Evolutionary conservation across 2,888 invertebrate genomes (phyloP).

Genomic region (Linhomoeus sp.): DNA sequence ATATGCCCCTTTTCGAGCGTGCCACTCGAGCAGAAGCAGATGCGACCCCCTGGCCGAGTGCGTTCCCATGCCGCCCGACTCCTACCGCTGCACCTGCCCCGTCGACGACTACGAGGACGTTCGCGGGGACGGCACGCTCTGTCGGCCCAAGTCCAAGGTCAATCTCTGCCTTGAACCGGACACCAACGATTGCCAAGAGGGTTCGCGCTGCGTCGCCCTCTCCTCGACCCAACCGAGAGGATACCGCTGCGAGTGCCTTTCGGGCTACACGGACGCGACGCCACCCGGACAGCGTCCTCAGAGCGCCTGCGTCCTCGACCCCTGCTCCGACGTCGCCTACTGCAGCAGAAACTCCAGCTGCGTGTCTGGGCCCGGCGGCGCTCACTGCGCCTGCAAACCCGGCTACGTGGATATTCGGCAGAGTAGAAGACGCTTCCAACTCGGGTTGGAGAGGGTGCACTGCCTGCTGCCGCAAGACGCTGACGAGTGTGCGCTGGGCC

Average conservation of each 20-base stretch:
- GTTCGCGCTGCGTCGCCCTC: not conserved
- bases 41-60: constrained; percentile 22
- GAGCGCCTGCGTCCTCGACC: constrained; percentile 20
- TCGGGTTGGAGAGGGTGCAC: constrained; percentile 5
- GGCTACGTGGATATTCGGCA: constrained; percentile 49
- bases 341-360: constrained; percentile 77
- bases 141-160: too few relatives aligned
- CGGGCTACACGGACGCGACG: constrained; percentile 20
- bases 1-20: constrained; percentile 23
- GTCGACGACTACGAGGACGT: too few relatives aligned
- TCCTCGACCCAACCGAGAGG: too few relatives aligned
- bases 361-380: constrained; percentile 70
- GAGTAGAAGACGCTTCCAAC: not conserved
- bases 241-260: not conserved
- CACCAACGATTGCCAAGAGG: not conserved
- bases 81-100: too few relatives aligned
- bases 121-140: too few relatives aligned
- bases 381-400: constrained; percentile 67
- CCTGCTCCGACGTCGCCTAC: constrained; percentile 39
- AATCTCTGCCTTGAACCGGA: too few relatives aligned
- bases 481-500: constrained; percentile 25
- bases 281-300: constrained; percentile 18
- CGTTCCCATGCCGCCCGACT: not conserved
- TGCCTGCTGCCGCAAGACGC: constrained; percentile 22
- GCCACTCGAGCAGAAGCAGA: constrained; percentile 17